phyloP scores from a whole-genome alignment of 2,113 vertebrate genomes.

The Colossoma macropomum region DNA sequence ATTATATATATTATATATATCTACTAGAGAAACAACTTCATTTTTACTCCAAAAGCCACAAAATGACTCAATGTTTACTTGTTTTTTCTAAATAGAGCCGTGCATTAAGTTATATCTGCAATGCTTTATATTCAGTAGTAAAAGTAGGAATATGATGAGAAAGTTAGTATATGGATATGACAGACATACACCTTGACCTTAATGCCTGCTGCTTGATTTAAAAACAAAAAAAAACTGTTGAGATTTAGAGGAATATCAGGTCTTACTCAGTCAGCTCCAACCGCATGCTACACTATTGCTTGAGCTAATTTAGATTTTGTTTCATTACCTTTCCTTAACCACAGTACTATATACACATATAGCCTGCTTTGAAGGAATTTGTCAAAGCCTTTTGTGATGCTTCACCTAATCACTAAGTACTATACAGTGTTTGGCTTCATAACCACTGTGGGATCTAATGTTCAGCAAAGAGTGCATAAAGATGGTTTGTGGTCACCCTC shows the following conservation, averaged over 20 bases:
- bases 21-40: too few relatives aligned
- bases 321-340: constrained; percentile 39
- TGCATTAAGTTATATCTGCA: too few relatives aligned
- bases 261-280: constrained; percentile 6
- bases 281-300: constrained; percentile 1
- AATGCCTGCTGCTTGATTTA: not conserved
- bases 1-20: too few relatives aligned
- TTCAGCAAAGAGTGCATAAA: constrained; percentile 39
- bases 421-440: constrained; percentile 56
- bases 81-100: too few relatives aligned
- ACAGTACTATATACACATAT: constrained; percentile 42
- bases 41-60: too few relatives aligned
- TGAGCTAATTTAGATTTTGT: constrained; percentile 28
- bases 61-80: too few relatives aligned
- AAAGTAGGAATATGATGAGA: too few relatives aligned
- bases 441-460: constrained; percentile 44
- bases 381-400: constrained; percentile 43
- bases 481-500: constrained; percentile 41
- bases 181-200: not conserved
- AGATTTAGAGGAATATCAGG: not conserved
- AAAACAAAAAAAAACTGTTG: not conserved
- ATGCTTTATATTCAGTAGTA: too few relatives aligned
- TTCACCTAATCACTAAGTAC: constrained; percentile 51
- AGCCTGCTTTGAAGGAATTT: constrained; percentile 53
- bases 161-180: not conserved